Conservation (phyloP, 2,113 vertebrate species). For the Eonycteris spelaea region DNA sequence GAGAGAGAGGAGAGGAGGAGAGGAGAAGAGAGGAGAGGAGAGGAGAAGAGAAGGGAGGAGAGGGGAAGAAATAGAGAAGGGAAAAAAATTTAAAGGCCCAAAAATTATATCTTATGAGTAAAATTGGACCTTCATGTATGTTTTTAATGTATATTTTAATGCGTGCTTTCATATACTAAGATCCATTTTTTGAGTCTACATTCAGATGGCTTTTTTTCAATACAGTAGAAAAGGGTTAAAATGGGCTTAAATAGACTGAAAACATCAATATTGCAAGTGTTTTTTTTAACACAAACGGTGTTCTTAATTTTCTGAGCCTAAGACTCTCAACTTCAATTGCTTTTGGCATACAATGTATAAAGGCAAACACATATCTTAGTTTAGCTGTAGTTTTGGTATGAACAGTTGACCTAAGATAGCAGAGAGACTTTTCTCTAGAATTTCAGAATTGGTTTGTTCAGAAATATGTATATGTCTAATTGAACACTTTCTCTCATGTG, state of each 20-base stretch:
- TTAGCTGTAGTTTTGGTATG: not conserved
- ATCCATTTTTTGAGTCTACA: not conserved
- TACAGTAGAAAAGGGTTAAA: not conserved
- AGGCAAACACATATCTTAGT: not conserved
- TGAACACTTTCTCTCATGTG: not conserved
- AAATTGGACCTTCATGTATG: not conserved
- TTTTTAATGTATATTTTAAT: not conserved
- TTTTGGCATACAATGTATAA: not conserved
- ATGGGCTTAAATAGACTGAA: not conserved
- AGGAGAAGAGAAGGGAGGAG: accelerated
- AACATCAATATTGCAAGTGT: not conserved
- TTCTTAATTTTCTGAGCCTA: constrained; percentile 25
- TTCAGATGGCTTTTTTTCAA: not conserved
- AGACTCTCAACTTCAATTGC: not conserved
- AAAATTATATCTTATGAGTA: not conserved
- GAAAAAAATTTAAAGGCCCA: not conserved
- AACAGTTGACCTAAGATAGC: constrained; percentile 18
- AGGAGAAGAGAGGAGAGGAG: accelerated
- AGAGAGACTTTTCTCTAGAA: not conserved
- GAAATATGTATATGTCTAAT: constrained; percentile 4
- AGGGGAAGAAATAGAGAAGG: not conserved
- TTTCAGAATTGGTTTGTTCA: constrained; percentile 26
- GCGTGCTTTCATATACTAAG: not conserved
- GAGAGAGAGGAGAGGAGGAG: accelerated
- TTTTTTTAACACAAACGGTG: not conserved